Conservation (phyloP, 2,888 invertebrate genomes). For the Parnassius apollo region DNA sequence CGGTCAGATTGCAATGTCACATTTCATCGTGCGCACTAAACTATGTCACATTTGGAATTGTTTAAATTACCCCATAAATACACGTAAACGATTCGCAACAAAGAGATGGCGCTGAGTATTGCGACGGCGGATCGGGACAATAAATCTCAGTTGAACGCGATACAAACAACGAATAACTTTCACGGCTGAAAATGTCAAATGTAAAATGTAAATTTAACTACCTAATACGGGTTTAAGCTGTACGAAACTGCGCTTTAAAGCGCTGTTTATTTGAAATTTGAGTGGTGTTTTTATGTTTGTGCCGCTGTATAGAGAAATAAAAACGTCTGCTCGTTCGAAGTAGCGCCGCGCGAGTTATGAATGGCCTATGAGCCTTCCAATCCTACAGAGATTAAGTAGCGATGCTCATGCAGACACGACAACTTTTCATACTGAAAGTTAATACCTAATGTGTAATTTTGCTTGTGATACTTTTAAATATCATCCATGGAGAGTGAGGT, state of each 20-base stretch:
- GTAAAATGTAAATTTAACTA: slow-evolving; percentile 79
- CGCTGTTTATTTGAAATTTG: slow-evolving; percentile 72
- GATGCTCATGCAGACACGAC: slow-evolving; percentile 20
- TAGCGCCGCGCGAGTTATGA: slow-evolving; percentile 60
- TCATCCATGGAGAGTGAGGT: no score
- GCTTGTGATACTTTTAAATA: no score
- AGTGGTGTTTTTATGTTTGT: slow-evolving; percentile 75
- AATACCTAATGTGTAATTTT: no score
- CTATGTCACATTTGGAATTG: slow-evolving; percentile 61
- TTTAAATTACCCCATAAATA: slow-evolving; percentile 72
- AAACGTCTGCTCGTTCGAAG: slow-evolving; percentile 66
- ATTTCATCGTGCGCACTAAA: slow-evolving; percentile 54
- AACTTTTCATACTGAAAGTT: not conserved
- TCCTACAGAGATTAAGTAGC: slow-evolving; percentile 42
- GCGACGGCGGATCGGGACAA: slow-evolving; percentile 45
- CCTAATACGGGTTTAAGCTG: slow-evolving; percentile 72
- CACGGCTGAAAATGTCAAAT: slow-evolving; percentile 78
- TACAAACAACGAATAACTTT: slow-evolving; percentile 67
- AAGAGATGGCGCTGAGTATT: slow-evolving; percentile 55
- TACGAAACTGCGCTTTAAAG: slow-evolving; percentile 65
- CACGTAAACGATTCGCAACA: slow-evolving; percentile 65
- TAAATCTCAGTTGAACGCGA: slow-evolving; percentile 59
- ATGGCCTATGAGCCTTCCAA: slow-evolving; percentile 67
- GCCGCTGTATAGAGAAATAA: slow-evolving; percentile 68
- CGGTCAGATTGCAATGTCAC: slow-evolving; percentile 27